Base-by-base conservation (phyloP, 2,797 vertebrate species). In the Remorina albescens region DNA sequence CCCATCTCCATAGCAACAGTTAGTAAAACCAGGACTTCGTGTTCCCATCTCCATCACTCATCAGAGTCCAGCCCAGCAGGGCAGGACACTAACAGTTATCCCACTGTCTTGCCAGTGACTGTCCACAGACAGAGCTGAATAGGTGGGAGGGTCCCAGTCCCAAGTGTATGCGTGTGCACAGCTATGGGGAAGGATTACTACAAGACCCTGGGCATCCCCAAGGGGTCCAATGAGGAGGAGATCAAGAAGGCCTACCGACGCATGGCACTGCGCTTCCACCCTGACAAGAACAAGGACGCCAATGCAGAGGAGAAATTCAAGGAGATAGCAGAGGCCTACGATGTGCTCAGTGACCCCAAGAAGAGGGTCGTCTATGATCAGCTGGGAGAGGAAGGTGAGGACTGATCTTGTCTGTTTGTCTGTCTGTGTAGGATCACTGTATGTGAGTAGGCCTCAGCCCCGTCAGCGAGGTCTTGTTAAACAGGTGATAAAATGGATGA, bases 161-260 rank as follows among this genome's bases (percentile, higher is more conserved):
- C 3, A 23, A 85, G 71, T 79, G 59, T 76, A 36, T 83, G 58
- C 19, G 57, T 54, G 65, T 72, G 67, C 46, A 59, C 71, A 86
- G 92, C 94, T 80, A 99, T 99, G 98, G 97, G 97, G 74, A 99
- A 99, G 93, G 97, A 99, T 92, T 99, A 99, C 84, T 99, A 99
- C 92, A 99, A 97, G 94, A 97, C 95, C 86, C 90, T 99, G 88
- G 97, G 98, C 61, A 97, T 99, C 91, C 94, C 96, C 53, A 95
- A 96, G 0, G 95, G 96, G 1, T 96, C 97, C 89, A 99, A 97
- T 0, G 98, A 99, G 71, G 97, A 99, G 84, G 98, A 99, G 90
- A 97, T 99, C 92, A 99, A 99, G 92, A 99, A 97, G 90, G 98
- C 98, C 30, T 99, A 99, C 76, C 91, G 97, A 37, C 98, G 95